Evolutionary conservation across 2,888 invertebrate genomes (phyloP).

Genomic region (Neelides folsomi): DNA sequence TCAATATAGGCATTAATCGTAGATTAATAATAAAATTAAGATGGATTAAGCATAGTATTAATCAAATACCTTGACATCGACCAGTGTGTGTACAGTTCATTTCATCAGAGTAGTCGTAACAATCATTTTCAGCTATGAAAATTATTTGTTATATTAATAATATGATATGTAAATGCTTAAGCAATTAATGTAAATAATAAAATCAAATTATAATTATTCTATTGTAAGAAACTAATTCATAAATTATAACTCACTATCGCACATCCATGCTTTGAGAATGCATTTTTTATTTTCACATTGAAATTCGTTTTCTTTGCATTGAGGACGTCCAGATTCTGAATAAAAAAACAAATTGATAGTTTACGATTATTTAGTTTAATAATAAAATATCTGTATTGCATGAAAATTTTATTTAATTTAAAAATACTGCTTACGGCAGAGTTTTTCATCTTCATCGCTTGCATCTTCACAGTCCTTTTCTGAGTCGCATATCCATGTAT

Average conservation of each 20-base stretch:
- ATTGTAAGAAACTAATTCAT: no score
- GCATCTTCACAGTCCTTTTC: constrained; percentile 16
- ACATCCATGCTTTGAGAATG: constrained; percentile 48
- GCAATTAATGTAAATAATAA: no score
- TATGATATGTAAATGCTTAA: no score
- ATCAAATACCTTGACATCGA: no score
- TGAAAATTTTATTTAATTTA: no score
- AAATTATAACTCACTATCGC: constrained; percentile 45
- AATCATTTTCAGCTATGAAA: constrained; percentile 1
- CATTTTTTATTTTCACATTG: constrained; percentile 47
- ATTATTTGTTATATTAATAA: no score
- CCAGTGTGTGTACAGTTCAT: constrained; percentile 11
- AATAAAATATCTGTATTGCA: no score
- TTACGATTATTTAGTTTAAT: no score
- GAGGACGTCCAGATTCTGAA: constrained; percentile 1
- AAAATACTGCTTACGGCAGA: not conserved
- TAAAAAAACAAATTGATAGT: constrained; percentile 1
- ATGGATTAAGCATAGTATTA: no score
- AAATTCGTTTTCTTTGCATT: constrained; percentile 33
- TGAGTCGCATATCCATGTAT: constrained; percentile 9
- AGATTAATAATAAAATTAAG: no score
- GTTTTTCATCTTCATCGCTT: constrained; percentile 11
- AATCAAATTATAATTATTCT: no score
- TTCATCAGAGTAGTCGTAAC: constrained; percentile 10
- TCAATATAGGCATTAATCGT: no score